Evolutionary conservation across 1,140 invertebrate genomes (phyloP).

Genomic region (Caerostris extrusa): DNA sequence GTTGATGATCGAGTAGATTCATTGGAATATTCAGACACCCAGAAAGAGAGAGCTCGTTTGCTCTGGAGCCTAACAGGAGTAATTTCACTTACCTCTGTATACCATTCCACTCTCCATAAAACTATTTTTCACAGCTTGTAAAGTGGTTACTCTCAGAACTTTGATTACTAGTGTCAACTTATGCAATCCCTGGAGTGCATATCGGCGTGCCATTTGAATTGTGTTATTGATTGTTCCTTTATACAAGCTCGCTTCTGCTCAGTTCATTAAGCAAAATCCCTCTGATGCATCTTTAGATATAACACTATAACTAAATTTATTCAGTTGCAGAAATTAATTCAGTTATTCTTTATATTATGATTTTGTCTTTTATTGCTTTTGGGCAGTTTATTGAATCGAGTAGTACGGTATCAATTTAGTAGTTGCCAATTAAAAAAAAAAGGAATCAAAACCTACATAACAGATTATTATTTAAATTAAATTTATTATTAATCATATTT

Average conservation of each 20-base stretch:
- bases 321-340: neutral
- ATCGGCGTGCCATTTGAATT: neutral
- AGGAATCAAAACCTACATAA: too few species aligned
- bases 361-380: too few species aligned
- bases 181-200: slow-evolving; percentile 15
- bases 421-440: too few species aligned
- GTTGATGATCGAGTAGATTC: slow-evolving; percentile 38
- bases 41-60: neutral
- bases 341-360: too few species aligned
- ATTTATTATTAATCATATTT: too few species aligned
- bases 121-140: slow-evolving; percentile 35
- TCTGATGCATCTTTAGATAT: slow-evolving; percentile 1
- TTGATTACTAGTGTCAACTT: slow-evolving; percentile 39
- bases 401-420: too few species aligned
- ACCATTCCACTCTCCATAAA: slow-evolving; percentile 3
- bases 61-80: neutral
- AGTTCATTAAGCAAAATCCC: slow-evolving; percentile 9
- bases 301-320: neutral
- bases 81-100: slow-evolving; percentile 17
- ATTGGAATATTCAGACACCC: neutral
- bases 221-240: slow-evolving; percentile 6
- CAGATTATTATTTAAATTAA: too few species aligned
- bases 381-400: too few species aligned
- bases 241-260: neutral
- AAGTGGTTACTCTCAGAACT: slow-evolving; percentile 13